phyloP scores from a whole-genome alignment of 2,888 invertebrate species.

The Nysson spinosus region DNA sequence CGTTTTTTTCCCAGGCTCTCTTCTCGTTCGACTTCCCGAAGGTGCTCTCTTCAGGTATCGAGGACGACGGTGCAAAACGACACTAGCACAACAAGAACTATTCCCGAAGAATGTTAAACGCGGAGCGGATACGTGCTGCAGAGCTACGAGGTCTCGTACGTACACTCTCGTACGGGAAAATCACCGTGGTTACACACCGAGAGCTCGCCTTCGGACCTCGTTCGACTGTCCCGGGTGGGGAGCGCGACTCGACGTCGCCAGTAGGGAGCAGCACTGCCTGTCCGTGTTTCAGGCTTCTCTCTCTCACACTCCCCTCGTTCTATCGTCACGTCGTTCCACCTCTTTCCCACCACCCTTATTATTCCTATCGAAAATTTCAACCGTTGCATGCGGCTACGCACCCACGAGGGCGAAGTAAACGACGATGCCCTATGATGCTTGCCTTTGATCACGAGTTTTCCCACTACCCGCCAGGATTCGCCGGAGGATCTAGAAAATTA shows the following conservation, averaged over 20 bases:
- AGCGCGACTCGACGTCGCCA: slow-evolving; percentile 62
- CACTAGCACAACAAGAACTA: background rate
- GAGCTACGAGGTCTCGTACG: slow-evolving; percentile 53
- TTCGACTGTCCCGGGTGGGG: slow-evolving; percentile 67
- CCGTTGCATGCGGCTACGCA: slow-evolving; percentile 37
- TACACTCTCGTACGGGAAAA: slow-evolving; percentile 55
- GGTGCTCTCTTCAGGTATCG: too few relatives aligned
- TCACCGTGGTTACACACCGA: slow-evolving; percentile 57
- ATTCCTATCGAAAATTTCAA: slow-evolving; percentile 64
- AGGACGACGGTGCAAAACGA: too few relatives aligned
- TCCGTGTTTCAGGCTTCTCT: slow-evolving; percentile 53
- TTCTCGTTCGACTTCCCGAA: background rate
- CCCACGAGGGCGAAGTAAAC: slow-evolving; percentile 14
- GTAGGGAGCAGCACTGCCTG: slow-evolving; percentile 69
- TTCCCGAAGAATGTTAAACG: slow-evolving; percentile 1
- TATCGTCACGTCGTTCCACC: slow-evolving; percentile 48
- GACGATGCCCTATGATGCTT: background rate
- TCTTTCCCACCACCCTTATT: slow-evolving; percentile 48
- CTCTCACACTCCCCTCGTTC: slow-evolving; percentile 18
- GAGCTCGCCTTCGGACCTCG: slow-evolving; percentile 61
- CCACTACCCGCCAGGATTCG: too few relatives aligned
- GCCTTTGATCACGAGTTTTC: too few relatives aligned
- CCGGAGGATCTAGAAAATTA: too few relatives aligned
- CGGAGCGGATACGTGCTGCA: slow-evolving; percentile 13
- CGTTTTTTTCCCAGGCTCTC: slow-evolving; percentile 1